These are phyloP conservation scores for Sylvilagus floridanus DNA, from an alignment of 2,797 vertebrate species.

Conservation along the genomic window DNA sequence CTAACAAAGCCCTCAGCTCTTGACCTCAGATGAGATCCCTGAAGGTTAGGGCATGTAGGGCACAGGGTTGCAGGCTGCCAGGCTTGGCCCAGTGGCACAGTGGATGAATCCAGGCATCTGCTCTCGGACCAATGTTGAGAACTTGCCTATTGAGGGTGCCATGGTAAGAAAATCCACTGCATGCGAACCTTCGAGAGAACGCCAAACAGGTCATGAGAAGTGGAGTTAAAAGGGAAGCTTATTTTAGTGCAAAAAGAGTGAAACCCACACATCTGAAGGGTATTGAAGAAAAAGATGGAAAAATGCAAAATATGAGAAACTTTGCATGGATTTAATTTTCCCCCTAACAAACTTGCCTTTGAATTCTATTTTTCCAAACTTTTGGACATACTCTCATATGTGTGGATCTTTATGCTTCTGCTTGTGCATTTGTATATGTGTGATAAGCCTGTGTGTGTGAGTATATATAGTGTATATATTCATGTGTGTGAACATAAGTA, in stretches of 20 bases:
- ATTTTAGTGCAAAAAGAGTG: too few species aligned
- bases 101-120: background rate
- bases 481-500: too few species aligned
- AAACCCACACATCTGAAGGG: too few species aligned
- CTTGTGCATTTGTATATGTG: background rate
- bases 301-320: too few species aligned
- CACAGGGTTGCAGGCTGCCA: background rate
- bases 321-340: too few species aligned
- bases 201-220: too few species aligned
- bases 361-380: too few species aligned
- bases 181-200: background rate
- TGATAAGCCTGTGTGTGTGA: background rate
- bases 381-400: background rate
- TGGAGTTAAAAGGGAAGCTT: too few species aligned
- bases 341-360: too few species aligned
- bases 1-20: background rate
- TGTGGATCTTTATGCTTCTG: background rate
- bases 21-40: background rate
- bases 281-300: too few species aligned
- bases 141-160: background rate
- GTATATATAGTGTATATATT: too few species aligned
- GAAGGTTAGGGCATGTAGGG: background rate
- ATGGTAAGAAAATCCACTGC: background rate
- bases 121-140: background rate
- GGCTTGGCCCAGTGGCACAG: fast-evolving